phyloP scores from a whole-genome alignment of 1,140 invertebrate species.

The Aphaenogaster rudis region DNA sequence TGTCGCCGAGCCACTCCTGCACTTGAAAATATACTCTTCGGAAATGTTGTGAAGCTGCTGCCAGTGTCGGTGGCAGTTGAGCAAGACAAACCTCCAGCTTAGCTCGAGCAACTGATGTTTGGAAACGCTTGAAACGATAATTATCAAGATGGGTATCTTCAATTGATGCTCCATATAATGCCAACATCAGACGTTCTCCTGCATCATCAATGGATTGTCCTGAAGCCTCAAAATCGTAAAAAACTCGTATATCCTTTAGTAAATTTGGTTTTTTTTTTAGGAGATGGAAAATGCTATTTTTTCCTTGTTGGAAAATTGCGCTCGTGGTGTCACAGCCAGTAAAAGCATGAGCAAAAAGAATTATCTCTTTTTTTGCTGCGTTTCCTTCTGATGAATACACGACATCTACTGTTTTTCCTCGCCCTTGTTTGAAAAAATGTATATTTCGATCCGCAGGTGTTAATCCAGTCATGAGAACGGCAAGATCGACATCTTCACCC shows the following conservation, averaged over 20 bases:
- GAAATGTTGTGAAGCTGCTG: not conserved
- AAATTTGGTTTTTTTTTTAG: not conserved
- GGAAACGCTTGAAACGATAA: not conserved
- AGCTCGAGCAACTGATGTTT: not conserved
- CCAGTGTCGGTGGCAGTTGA: not conserved
- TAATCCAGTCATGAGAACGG: too few species aligned
- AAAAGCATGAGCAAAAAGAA: too few species aligned
- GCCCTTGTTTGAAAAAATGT: too few species aligned
- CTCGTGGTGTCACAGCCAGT: too few species aligned
- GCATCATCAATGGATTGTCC: not conserved
- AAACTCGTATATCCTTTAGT: not conserved
- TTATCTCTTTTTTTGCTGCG: too few species aligned
- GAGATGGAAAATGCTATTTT: too few species aligned
- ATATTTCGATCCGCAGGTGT: too few species aligned
- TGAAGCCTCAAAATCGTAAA: not conserved
- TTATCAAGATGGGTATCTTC: conserved; percentile 1
- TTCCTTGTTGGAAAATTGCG: too few species aligned
- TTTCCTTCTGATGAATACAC: too few species aligned
- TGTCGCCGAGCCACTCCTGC: too few species aligned
- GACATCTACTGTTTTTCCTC: too few species aligned
- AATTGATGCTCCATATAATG: not conserved
- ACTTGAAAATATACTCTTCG: not conserved
- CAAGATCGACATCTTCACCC: too few species aligned
- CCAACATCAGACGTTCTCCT: not conserved
- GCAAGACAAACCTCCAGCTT: not conserved